Percentiles rank a stretch among this genome's conserved stretches.
Evolutionary conservation across 2,113 vertebrate species (phyloP).

Genomic region (Lutjanus erythropterus): DNA sequence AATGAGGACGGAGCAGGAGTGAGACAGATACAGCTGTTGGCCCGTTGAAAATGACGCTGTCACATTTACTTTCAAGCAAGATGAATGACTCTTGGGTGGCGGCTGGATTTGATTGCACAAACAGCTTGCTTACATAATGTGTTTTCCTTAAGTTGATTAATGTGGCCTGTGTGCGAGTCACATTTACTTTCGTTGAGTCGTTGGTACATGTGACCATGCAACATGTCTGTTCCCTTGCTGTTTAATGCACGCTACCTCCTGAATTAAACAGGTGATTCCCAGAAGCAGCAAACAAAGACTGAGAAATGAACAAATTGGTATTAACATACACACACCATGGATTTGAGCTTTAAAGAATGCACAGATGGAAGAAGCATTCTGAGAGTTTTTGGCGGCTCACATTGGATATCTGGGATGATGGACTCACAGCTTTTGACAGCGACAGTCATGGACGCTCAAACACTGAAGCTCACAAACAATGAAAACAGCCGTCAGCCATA

Average conservation of each 20-base stretch:
- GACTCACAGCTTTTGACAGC: conserved; percentile 41
- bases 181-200: conserved; percentile 19
- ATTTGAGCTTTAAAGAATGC: conserved; percentile 4
- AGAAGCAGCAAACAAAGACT: conserved; percentile 5
- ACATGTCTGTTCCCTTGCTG: background rate
- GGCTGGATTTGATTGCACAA: conserved; percentile 44
- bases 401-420: conserved; percentile 44
- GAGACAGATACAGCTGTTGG: conserved; percentile 54
- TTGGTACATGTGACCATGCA: background rate
- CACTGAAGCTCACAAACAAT: conserved; percentile 37
- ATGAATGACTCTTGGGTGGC: conserved; percentile 41
- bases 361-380: conserved; percentile 20
- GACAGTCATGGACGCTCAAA: conserved; percentile 38
- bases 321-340: background rate
- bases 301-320: conserved; percentile 17
- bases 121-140: conserved; percentile 46
- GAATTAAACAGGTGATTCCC: conserved; percentile 10
- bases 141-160: conserved; percentile 31
- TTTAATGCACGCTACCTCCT: background rate
- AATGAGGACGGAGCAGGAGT: conserved; percentile 22
- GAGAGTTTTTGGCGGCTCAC: conserved; percentile 26
- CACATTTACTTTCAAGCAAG: conserved; percentile 47
- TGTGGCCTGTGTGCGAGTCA: conserved; percentile 10
- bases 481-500: conserved; percentile 42
- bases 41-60: conserved; percentile 39